phyloP scores from a whole-genome alignment of 35 echinoderm and acorn worm genomes.

The Acanthaster planci region DNA sequence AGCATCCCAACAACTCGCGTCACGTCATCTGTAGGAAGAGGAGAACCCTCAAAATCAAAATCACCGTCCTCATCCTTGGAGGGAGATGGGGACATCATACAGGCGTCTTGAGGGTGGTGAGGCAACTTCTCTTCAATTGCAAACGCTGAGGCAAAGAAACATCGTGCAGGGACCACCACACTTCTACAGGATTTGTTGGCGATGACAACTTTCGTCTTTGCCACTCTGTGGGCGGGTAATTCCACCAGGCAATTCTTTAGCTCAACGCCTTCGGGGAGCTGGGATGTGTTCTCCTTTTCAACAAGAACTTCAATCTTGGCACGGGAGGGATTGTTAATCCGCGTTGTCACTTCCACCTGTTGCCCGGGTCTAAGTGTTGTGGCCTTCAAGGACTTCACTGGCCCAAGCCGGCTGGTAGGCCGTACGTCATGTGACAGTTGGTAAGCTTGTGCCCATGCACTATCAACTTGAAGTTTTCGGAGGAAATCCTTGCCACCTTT shows the following conservation, averaged over 20 bases:
- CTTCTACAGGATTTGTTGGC: neutral
- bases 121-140: too few relatives aligned
- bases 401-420: neutral
- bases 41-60: too few relatives aligned
- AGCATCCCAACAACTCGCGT: too few relatives aligned
- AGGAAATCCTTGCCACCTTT: neutral
- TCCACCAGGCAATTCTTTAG: neutral
- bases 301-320: neutral
- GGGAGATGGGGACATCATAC: too few relatives aligned
- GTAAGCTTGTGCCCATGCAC: neutral
- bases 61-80: too few relatives aligned
- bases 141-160: too few relatives aligned
- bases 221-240: neutral
- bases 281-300: neutral
- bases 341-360: neutral
- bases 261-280: slow-evolving; percentile 3
- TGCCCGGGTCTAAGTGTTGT: neutral
- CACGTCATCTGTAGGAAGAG: too few relatives aligned
- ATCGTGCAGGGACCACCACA: too few relatives aligned
- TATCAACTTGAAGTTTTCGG: neutral
- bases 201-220: slow-evolving; percentile 13
- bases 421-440: neutral
- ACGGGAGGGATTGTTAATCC: neutral
- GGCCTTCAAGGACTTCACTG: neutral
- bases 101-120: too few relatives aligned